Evolutionary conservation across 2,113 vertebrate species (phyloP), one percentile per base, ranked within the genome.

Genomic region (Oxyura jamaicensis): DNA sequence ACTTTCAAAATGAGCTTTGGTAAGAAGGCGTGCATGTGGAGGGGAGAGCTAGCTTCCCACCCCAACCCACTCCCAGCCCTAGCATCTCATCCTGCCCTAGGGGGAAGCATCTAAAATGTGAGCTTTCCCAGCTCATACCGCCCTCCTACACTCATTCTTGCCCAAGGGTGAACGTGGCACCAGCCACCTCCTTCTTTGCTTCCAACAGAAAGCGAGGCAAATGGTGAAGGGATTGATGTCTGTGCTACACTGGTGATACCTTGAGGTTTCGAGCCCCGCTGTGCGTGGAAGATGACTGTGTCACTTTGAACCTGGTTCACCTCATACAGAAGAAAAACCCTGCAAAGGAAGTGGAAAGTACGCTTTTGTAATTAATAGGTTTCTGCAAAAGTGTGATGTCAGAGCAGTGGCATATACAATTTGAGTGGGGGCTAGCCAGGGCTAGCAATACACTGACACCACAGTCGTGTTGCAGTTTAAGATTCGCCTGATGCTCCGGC

Each of bases 291-390:
- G 31, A 58, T 52, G 26, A 50, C 55, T 50, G 25, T 29, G 71
- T 69, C 33, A 11, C 18, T 77, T 78, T 42, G 1, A 3, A 69
- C 41, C 73, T 83, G 60, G 63, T 46, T 63, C 59, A 53, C 60
- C 73, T 66, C 44, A 55, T 0, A 33, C 11, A 50, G 41, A 81
- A 65, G 12, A 33, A 82, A 82, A 84, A 79, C 19, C 1, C 41
- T 6, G 10, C 77, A 29, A 28, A 88, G 95, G 65, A 95, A 91
- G 22, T 63, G 90, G 87, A 88, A 95, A 95, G 11, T 28, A 52
- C 63, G 18, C 59, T 28, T 17, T 12, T 74, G 87, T 91, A 17
- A 10, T 66, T 28, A 62, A 41, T 50, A 67, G 41, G 36, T 90
- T 88, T 94, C 87, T 86, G 63, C 59, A 44, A 59, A 95, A 60